These are phyloP conservation scores for Trachymyrmex septentrionalis DNA, from an alignment of 1,140 invertebrate genomes.

Conservation along the genomic window DNA sequence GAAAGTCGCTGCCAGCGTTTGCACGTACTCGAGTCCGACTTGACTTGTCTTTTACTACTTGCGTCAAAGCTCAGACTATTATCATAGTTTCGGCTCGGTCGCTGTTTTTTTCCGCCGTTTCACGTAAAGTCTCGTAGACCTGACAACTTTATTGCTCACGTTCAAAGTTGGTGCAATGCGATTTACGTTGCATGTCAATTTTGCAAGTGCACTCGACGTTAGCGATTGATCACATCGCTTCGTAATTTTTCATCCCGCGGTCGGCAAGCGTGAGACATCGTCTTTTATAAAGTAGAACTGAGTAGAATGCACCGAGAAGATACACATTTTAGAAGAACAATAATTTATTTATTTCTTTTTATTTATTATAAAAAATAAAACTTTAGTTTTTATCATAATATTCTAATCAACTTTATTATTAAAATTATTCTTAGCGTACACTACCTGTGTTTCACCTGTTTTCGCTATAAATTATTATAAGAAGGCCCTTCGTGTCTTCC, in stretches of 20 bases:
- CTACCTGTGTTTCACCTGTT: too few species aligned
- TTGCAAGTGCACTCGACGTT: conserved; percentile 25
- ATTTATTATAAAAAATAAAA: neutral
- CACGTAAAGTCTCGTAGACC: neutral
- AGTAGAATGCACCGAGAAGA: neutral
- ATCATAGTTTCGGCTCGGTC: neutral
- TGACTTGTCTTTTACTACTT: conserved; percentile 41
- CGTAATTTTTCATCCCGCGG: conserved; percentile 44
- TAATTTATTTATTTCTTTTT: conserved; percentile 9
- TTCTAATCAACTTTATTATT: neutral
- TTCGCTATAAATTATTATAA: neutral
- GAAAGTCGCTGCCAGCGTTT: neutral
- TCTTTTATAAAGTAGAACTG: conserved; percentile 17
- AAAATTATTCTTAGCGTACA: neutral
- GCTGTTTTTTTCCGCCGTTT: conserved; percentile 26
- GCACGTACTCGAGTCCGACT: conserved; percentile 27
- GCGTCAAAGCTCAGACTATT: neutral
- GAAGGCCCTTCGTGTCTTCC: neutral
- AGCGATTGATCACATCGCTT: conserved; percentile 37
- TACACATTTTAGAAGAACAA: neutral
- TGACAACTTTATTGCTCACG: conserved; percentile 38
- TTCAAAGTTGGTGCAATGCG: conserved; percentile 12
- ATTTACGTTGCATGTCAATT: conserved; percentile 37
- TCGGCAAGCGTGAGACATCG: neutral
- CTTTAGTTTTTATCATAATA: neutral